Percentiles rank a stretch among this genome's conserved stretches.
phyloP scores from a whole-genome alignment of 2,888 invertebrate genomes.

The Chrysina gloriosa region DNA sequence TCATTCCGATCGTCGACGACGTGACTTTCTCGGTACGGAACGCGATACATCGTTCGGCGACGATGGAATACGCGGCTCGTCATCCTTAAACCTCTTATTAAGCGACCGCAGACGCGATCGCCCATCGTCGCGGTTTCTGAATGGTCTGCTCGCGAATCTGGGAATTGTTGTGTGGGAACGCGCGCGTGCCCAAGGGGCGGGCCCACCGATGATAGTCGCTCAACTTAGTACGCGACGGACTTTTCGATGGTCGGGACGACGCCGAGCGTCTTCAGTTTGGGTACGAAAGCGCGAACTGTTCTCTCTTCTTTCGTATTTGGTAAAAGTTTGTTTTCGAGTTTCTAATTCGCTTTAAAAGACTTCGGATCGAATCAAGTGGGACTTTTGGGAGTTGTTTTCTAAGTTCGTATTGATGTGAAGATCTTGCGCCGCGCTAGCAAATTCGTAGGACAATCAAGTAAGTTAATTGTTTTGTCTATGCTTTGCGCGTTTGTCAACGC shows the following conservation, averaged over 20 bases:
- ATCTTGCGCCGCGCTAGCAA: neutral
- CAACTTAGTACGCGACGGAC: conserved; percentile 30
- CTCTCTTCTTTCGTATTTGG: too few species aligned
- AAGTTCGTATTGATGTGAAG: conserved; percentile 4
- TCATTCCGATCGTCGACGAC: conserved; percentile 3
- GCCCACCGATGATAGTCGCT: conserved; percentile 19
- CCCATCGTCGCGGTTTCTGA: conserved; percentile 29
- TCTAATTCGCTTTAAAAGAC: too few species aligned
- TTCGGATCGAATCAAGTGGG: too few species aligned
- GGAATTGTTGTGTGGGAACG: conserved; percentile 27
- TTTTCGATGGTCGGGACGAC: conserved; percentile 20
- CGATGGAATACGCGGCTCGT: conserved; percentile 4
- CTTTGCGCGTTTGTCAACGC: too few species aligned
- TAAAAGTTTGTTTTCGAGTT: neutral
- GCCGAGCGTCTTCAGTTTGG: conserved; percentile 17
- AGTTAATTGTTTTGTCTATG: conserved; percentile 4
- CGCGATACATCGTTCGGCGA: neutral
- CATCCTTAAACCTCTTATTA: conserved; percentile 30
- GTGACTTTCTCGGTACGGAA: conserved; percentile 1
- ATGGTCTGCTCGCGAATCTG: conserved; percentile 31
- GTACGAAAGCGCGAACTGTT: conserved; percentile 1
- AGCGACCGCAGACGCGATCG: conserved; percentile 19
- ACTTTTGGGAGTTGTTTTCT: too few species aligned
- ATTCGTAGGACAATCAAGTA: conserved; percentile 7
- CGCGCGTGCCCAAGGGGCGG: conserved; percentile 35